A percentile compares a stretch with the other conserved stretches of the same genome.
Evolutionary conservation across 2,797 vertebrate genomes (phyloP).

Genomic region (Sebastes nivosus): DNA sequence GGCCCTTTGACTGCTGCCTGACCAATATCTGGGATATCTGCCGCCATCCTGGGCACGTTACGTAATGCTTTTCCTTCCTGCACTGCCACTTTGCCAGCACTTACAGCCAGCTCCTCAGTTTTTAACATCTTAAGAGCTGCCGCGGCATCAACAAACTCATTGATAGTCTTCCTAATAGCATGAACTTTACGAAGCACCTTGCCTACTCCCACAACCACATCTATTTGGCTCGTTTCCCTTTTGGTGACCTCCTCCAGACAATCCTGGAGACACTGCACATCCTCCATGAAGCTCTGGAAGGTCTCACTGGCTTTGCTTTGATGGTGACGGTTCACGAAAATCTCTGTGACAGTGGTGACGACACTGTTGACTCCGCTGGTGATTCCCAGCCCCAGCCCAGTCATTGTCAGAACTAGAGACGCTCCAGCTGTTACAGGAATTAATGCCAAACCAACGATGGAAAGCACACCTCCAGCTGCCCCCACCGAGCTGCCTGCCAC

Average conservation of each 20-base stretch:
- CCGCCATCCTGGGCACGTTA: too few relatives aligned
- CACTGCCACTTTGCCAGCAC: too few relatives aligned
- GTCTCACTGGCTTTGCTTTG: constrained; percentile 50
- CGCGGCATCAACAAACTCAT: too few relatives aligned
- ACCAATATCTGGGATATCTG: too few relatives aligned
- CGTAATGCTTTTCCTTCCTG: too few relatives aligned
- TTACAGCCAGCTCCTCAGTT: too few relatives aligned
- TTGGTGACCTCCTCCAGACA: constrained; percentile 45
- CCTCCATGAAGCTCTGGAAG: constrained; percentile 71
- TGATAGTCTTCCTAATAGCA: too few relatives aligned
- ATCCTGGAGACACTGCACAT: constrained; percentile 54
- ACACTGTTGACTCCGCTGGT: constrained; percentile 64
- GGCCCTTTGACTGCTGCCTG: too few relatives aligned
- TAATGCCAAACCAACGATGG: constrained; percentile 77
- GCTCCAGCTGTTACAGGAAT: constrained; percentile 72
- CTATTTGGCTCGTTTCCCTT: background rate
- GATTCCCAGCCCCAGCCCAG: constrained; percentile 68
- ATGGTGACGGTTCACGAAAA: constrained; percentile 51
- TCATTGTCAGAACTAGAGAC: constrained; percentile 67
- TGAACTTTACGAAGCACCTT: too few relatives aligned
- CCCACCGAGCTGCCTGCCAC: background rate
- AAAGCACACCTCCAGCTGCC: constrained; percentile 71
- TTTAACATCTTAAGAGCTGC: too few relatives aligned
- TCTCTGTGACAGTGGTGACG: constrained; percentile 66
- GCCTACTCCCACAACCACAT: too few relatives aligned